Evolutionary conservation across 2,888 invertebrate genomes (phyloP).

Genomic region (Listrodromus nycthemerus): DNA sequence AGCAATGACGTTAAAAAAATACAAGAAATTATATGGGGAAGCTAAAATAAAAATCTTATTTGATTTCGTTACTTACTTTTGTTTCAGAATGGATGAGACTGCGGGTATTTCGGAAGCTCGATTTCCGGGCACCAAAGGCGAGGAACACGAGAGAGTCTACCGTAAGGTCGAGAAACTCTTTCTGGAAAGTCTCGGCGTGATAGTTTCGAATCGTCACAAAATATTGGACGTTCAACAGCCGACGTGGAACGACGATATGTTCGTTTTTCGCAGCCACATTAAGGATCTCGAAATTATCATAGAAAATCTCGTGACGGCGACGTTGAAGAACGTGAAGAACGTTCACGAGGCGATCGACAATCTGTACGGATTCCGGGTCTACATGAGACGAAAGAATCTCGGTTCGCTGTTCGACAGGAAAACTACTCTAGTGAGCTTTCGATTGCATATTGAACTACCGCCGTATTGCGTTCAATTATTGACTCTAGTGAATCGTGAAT

Average conservation of each 20-base stretch:
- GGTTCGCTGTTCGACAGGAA: constrained; percentile 89
- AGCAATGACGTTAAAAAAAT: too few relatives aligned
- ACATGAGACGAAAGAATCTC: constrained; percentile 90
- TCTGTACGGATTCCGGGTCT: constrained; percentile 91
- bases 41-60: too few relatives aligned
- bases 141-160: constrained; percentile 89
- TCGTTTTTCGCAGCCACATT: constrained; percentile 87
- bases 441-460: background rate
- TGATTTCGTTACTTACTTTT: background rate
- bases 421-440: constrained; percentile 86
- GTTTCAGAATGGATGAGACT: constrained; percentile 89
- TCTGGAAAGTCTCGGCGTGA: constrained; percentile 86
- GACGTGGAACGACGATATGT: constrained; percentile 93
- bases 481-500: background rate
- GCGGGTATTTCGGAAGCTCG: constrained; percentile 89
- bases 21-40: too few relatives aligned
- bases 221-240: constrained; percentile 92
- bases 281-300: constrained; percentile 91
- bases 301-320: constrained; percentile 92
- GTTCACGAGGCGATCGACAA: constrained; percentile 93
- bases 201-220: constrained; percentile 87
- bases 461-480: background rate
- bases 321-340: constrained; percentile 92
- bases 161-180: constrained; percentile 92
- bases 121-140: constrained; percentile 91